Conservation (phyloP, 1,140 invertebrate species). For the Sipha flava region DNA sequence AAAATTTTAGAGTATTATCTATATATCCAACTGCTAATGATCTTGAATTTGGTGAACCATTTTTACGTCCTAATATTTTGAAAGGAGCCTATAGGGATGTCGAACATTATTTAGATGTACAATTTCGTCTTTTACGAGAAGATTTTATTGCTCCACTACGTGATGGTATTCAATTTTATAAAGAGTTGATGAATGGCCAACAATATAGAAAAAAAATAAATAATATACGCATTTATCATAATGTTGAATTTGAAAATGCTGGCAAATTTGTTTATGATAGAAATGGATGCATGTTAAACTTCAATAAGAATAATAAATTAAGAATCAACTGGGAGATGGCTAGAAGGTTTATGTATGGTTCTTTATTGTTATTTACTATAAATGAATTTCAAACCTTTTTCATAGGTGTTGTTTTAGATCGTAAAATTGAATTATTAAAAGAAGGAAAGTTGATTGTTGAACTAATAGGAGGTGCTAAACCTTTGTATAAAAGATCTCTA, state of each 20-base stretch:
- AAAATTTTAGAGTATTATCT: constrained; percentile 33
- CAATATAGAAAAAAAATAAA: background rate
- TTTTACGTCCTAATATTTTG: constrained; percentile 52
- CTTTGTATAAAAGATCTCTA: constrained; percentile 44
- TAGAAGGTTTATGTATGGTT: constrained; percentile 60
- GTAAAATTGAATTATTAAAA: constrained; percentile 48
- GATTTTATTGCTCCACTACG: constrained; percentile 58
- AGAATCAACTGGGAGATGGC: constrained; percentile 43
- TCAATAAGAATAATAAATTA: constrained; percentile 28
- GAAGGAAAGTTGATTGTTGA: constrained; percentile 48
- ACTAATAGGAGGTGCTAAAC: constrained; percentile 44
- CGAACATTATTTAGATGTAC: constrained; percentile 67
- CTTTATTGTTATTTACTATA: constrained; percentile 59
- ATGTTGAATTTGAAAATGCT: constrained; percentile 11
- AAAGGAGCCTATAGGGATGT: constrained; percentile 53
- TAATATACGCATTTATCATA: constrained; percentile 33
- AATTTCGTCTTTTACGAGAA: constrained; percentile 65
- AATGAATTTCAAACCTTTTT: constrained; percentile 59
- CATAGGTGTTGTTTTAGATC: constrained; percentile 53
- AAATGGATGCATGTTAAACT: constrained; percentile 9
- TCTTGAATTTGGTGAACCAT: constrained; percentile 36
- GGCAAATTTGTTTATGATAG: constrained; percentile 20
- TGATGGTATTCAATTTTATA: constrained; percentile 47
- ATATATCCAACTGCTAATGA: constrained; percentile 32
- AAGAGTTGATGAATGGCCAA: constrained; percentile 34